Conservation (phyloP, 2,888 invertebrate species). For the Deroplatys truncata region DNA sequence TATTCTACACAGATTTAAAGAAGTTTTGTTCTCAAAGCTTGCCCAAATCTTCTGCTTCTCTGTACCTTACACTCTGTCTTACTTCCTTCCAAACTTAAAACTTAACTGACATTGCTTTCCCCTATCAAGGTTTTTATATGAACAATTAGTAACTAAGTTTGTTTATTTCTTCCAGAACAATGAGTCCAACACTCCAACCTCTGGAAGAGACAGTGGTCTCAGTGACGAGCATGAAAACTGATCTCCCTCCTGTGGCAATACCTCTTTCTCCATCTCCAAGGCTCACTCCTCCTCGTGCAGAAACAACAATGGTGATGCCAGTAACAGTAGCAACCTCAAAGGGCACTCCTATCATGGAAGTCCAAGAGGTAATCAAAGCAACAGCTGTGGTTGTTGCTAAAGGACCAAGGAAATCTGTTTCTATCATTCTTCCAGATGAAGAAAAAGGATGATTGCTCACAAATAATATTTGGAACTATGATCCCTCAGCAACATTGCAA, state of each 20-base stretch:
- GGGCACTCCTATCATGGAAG: background rate
- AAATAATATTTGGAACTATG: background rate
- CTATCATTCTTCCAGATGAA: conserved; percentile 56
- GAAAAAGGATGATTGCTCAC: conserved; percentile 39
- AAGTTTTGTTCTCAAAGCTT: too few species aligned
- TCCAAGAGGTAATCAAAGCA: conserved; percentile 35
- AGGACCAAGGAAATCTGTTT: conserved; percentile 52
- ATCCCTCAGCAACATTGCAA: background rate
- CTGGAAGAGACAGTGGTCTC: background rate
- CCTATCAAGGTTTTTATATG: too few species aligned
- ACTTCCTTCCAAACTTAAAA: too few species aligned
- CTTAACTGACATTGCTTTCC: too few species aligned
- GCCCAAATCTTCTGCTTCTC: too few species aligned
- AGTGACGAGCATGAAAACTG: background rate
- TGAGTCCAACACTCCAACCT: background rate
- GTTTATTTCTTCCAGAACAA: background rate
- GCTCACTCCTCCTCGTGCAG: background rate
- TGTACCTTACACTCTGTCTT: too few species aligned
- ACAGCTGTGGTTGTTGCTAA: conserved; percentile 36
- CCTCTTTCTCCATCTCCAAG: background rate
- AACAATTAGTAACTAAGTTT: background rate
- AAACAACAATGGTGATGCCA: conserved; percentile 25
- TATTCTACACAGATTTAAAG: too few species aligned
- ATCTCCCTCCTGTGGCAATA: conserved; percentile 10
- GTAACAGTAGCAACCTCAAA: background rate